These are phyloP conservation scores for Sciurus vulgaris DNA, from an alignment of 2,797 vertebrate genomes.

Conservation along the genomic window DNA sequence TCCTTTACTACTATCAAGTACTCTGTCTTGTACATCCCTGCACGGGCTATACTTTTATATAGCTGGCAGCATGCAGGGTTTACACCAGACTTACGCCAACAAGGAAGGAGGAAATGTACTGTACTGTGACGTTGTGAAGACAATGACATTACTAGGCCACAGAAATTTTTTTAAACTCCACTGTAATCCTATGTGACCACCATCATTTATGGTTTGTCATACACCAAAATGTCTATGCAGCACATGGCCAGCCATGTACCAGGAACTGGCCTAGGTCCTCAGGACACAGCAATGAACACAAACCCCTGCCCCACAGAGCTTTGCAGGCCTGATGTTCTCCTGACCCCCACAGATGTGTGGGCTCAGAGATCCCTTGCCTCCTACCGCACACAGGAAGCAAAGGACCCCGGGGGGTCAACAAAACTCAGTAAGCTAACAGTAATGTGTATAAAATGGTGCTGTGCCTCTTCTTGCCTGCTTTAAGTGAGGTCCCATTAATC, in stretches of 20 bases:
- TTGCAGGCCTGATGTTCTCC: background rate
- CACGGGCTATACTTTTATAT: background rate
- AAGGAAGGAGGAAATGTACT: too few species aligned
- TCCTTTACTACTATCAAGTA: background rate
- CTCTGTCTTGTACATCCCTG: too few species aligned
- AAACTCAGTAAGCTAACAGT: background rate
- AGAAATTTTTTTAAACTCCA: background rate
- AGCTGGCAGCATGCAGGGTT: too few species aligned
- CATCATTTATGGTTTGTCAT: background rate
- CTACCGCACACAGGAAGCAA: background rate
- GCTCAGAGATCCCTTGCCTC: background rate
- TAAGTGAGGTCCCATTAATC: background rate
- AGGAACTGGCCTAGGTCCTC: background rate
- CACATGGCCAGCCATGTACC: background rate
- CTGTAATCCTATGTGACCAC: background rate
- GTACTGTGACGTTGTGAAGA: background rate
- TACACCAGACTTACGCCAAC: too few species aligned
- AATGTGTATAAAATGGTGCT: background rate
- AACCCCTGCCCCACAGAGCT: background rate
- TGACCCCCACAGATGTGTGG: fast-evolving
- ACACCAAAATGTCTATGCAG: background rate
- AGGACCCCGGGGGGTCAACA: background rate
- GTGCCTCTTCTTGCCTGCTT: background rate
- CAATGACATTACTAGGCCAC: background rate
- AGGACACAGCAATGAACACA: background rate